Base-by-base conservation (phyloP, 1,140 invertebrate species). In the Muscidifurax raptorellus region DNA sequence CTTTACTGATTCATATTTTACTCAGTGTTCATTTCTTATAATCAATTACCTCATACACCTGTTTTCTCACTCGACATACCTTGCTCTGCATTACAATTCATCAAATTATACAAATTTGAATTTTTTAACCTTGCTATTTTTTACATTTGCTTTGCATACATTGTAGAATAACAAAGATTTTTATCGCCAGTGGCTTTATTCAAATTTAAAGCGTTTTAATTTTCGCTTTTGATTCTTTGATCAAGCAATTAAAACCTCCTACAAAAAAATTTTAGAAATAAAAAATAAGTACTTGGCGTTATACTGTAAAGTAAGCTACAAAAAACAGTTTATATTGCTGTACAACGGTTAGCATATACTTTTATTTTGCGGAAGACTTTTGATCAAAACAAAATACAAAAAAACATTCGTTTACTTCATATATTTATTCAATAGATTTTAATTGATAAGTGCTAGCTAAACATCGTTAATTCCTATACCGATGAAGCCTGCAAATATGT, bases 1-100 rank as follows among this genome's bases (percentile, higher is more conserved):
- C 78, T 90, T 88, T 87, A 89, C 89, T 90, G 90, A 91, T 91
- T 90, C 72, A 25, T 85, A 28, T 85, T 85, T 85, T 82, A 77
- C 36, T 85, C 75, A 85, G 27, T 85, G 80, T 82, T 82, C 82
- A 79, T 79, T 72, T 79, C 30, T 85, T 82, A 89, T 85, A 88
- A 86, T 89, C 80, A 82, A 85, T 79, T 82, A 79, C n/a, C 59
- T 79, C 80, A 82, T 82, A 85, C 80, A 85, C 64, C 75, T 82
- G 71, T 72, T 79, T 82, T 82, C 80, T 82, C 75, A 85, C 84
- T 82, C 67, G 80, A 78, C 80, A 82, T 79, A 85, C 80, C 44
- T 85, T 85, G 80, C 76, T 82, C 72, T 82, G 80, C 67, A 76
- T 80, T 77, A 82, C 74, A 82, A 77, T 82, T 82, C 32, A 85